These are phyloP conservation scores for Plotosus lineatus DNA, from an alignment of 2,113 vertebrate genomes.

Conservation along the genomic window DNA sequence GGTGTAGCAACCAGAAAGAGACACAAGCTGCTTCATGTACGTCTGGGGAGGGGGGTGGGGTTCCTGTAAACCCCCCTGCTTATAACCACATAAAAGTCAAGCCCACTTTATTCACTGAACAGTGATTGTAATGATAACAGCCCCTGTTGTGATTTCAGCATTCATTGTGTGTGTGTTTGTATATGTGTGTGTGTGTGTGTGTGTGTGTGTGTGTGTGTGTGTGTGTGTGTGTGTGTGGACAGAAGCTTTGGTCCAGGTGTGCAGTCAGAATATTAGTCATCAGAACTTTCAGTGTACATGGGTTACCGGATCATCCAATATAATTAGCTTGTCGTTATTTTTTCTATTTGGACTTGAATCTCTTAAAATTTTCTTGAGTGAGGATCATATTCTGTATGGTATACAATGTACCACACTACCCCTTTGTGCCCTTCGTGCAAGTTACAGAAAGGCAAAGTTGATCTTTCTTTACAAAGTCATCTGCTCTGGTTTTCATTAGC, in stretches of 20 bases:
- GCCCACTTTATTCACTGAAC: background rate
- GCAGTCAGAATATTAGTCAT: background rate
- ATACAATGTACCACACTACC: background rate
- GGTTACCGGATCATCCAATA: background rate
- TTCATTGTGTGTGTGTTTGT: too few species aligned
- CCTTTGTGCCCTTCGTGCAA: background rate
- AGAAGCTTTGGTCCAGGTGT: background rate
- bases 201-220: too few species aligned
- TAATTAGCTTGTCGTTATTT: background rate
- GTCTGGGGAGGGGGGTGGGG: conserved; percentile 6
- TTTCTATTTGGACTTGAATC: background rate
- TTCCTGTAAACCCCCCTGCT: background rate
- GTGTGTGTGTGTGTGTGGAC: background rate
- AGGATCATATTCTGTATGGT: background rate
- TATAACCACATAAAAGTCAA: conserved; percentile 32
- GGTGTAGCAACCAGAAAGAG: conserved; percentile 6
- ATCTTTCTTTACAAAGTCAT: background rate
- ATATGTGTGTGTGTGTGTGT: too few species aligned
- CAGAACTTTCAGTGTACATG: background rate
- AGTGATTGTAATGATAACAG: conserved; percentile 3
- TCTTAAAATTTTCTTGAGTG: background rate
- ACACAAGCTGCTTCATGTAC: conserved; percentile 16
- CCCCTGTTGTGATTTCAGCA: background rate
- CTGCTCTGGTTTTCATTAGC: background rate
- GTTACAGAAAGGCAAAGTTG: background rate